Base-by-base conservation (phyloP, 2,888 invertebrate species). In the Ceramica pisi region DNA sequence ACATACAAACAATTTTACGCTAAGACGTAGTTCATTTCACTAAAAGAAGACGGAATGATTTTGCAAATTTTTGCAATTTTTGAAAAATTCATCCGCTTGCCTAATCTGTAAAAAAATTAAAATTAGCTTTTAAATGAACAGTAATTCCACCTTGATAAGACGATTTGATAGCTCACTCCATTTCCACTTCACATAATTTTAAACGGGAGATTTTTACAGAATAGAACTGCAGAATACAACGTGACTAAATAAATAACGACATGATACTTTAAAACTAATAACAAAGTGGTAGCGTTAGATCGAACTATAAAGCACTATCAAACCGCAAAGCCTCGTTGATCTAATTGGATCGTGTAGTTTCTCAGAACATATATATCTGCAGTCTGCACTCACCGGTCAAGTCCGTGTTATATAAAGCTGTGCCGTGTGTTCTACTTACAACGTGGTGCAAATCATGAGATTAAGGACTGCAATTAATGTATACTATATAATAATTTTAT, bases 361-460 rank as follows among this genome's bases (percentile, higher is more conserved):
- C 79, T 70, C 53, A 75, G 73, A 82, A 75, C 57, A 62, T 62
- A 75, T 62, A 75, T 70, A 65, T 59, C 62, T 62, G 71, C 67
- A 41, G 68, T 56, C 9, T 31, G 10, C 38, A 14, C 23, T 63
- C 69, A 66, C 75, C 60, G 74, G 78, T 78, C 75, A 79, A 79
- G 75, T 77, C 82, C 66, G 74, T 61, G 71, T 78, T 56, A 87
- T 83, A 83, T 89, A 87, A 86, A 82, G 60, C 44, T 50, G 79
- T 79, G 78, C 70, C 67, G 35, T 50, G 44, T 48, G 78, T 46
- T 75, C 81, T 67, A 78, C 46, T 75, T 83, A 46, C 21, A 56
- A 55, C 64, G 64, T 63, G 83, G 85, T 77, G 55, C 67, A 84
- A 85, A 78, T 56, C 57, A 76, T 57, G 59, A 60, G 72, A 80